Base-by-base conservation (phyloP, 92 coral and sea anemone genomes). In the Pocillopora meandrina region DNA sequence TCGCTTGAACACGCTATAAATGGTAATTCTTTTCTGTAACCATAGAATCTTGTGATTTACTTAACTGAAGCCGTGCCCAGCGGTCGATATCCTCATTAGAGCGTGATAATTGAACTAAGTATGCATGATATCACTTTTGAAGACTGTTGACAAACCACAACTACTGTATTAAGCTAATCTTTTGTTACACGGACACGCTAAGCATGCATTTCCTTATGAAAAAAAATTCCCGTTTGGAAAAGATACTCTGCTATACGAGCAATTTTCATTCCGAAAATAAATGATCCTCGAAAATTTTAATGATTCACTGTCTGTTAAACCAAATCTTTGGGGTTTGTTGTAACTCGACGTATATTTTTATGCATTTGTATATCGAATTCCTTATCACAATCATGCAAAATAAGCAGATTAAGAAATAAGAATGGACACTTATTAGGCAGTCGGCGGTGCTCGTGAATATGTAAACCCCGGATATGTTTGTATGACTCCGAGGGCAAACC, bases 351-450 rank as follows among this genome's bases (percentile, higher is more conserved):
- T 42, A 42, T 3, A 42, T 42, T 42, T 3, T 42, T 3, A 42
- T 3, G 52, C 52, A 42, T 42, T 42, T 42, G 8, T 42, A 42
- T 42, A 42, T 42, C 52, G 52, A 42, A 42, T 42, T 42, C 52
- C 8, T 42, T 2, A 56, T 81, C 68, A 16, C 77, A 35, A 59
- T 26, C 52, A 42, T 42, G 8, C 52, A 42, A 42, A 42, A 42
- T 56, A 80, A 69, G 84, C 36, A 33, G 60, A 56, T 31, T 42
- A 71, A 33, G 56, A 70, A 58, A 49, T 19, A 65, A 69, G 61
- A 60, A 21, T 81, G 57, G 62, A 57, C 33, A 34, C 85, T 64
- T 69, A 57, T 81, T 81, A 57, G 78, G 70, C 59, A 19, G 56
- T 71, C 21, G 33, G 52, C 52, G 8, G 8, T 2, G 52, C 52